Base-by-base conservation (phyloP, 2,113 vertebrate species). In the Acrocephalus kingi region DNA sequence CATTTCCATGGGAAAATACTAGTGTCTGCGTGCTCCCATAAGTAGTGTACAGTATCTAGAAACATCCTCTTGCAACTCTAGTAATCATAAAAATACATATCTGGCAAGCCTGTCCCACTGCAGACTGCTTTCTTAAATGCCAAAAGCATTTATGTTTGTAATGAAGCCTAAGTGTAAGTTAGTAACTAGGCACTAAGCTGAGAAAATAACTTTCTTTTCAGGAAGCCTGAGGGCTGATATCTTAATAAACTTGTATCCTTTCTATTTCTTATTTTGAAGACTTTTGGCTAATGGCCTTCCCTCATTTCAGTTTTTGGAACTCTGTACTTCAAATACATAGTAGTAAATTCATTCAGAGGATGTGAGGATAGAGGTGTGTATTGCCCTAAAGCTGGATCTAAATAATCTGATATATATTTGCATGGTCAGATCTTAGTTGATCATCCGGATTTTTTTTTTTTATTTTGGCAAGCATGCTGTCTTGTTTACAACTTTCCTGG, bases 1-100 rank as follows among this genome's bases (percentile, higher is more conserved):
- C 21, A 67, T 39, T 37, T 83, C 68, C 52, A 39, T 64, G 73
- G 64, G 79, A 90, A 94, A 90, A 52, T 80, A 21, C 31, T 49
- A 46, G 20, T 75, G 79, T 45, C 55, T 73, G 11, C 10, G 8
- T 6, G 10, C 27, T 63, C 41, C 69, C 45, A 68, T 56, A 88
- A 80, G 86, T 77, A 77, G 82, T 78, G 78, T 81, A 92, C 52
- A 81, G 8, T 23, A 35, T 59, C 58, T 92, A 72, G 84, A 95
- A 97, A 96, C 90, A 92, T 76, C 48, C 58, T 94, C 69, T 80
- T 93, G 68, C 81, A 95, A 86, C 33, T 83, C 43, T 84, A 80
- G 87, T 63, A 91, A 75, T 90, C 4, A 43, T 63, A 77, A 94
- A 82, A 91, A 73, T 59, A 85, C 1, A 0, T 85, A 39, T 37